Percentiles rank a stretch among this genome's conserved stretches.
Conservation (phyloP, 1,140 invertebrate genomes). For the Thaumatotibia leucotreta region DNA sequence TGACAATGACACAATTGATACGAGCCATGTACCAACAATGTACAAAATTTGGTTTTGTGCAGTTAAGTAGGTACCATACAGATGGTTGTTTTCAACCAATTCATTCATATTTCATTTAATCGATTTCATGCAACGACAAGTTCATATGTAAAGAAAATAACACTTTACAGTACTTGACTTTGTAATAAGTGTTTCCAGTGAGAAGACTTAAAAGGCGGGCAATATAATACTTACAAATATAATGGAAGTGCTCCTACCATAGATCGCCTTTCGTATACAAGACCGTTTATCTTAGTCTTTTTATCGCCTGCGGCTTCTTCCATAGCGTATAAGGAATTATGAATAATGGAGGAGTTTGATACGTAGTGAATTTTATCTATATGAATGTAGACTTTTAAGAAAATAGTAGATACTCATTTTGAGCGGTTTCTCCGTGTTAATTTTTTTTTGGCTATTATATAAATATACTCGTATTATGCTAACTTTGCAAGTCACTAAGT, state of each 20-base stretch:
- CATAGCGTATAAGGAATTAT: constrained; percentile 8
- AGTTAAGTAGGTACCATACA: too few species aligned
- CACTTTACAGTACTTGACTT: background rate
- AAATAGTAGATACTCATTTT: background rate
- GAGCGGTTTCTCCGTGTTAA: too few species aligned
- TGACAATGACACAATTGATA: too few species aligned
- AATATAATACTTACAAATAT: background rate
- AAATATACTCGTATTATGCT: too few species aligned
- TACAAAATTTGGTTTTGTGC: too few species aligned
- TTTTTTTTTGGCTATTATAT: too few species aligned
- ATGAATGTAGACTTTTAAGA: background rate
- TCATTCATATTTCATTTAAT: too few species aligned
- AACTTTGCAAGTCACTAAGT: too few species aligned
- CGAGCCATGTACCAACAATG: too few species aligned
- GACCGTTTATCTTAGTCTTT: constrained; percentile 6
- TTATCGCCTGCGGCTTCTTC: constrained; percentile 1
- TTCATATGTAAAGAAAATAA: background rate
- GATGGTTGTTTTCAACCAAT: too few species aligned
- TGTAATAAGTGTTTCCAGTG: background rate
- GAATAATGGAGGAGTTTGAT: constrained; percentile 13
- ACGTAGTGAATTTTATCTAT: background rate
- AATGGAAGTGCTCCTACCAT: background rate
- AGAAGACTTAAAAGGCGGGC: background rate
- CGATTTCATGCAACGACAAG: too few species aligned
- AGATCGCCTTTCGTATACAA: background rate